Evolutionary conservation across 2,797 vertebrate genomes (phyloP), one percentile per base, ranked within the genome.

Genomic region (Cryptoprocta ferox): DNA sequence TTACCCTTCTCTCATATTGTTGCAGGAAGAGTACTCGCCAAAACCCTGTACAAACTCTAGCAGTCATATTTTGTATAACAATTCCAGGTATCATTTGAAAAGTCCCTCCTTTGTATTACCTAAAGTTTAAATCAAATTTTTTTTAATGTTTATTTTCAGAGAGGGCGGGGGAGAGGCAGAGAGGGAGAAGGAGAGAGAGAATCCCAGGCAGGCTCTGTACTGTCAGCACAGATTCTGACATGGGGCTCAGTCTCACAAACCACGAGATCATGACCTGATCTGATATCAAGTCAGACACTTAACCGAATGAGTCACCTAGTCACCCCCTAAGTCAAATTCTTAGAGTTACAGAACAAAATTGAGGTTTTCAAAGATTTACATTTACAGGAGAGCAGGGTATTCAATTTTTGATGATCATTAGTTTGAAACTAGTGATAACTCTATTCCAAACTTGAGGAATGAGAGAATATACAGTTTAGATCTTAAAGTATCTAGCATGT

Each of bases 121-220:
- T 76, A 26, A 84, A 94, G 48, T 75, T 96, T 93, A 94, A 87
- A 84, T 92, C 37, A 94, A 94, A 71, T 78, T 94, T 48, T 93
- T 42, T 59, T 59, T 21, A 59, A 59, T 59, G 21, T 59, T 59
- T 59, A 10, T 59, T 59, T 59, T 59, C 21, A 59, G 56, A 59
- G 56, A 59, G 56, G 21, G 56, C 21, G 8, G 18, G 53, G 56
- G 56, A 59, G 56, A 2, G 56, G 21, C 7, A 24, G 21, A 59
- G 56, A 59, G 21, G 24, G 7, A 59, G 56, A 59, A 59, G 56
- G 56, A 59, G 56, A 59, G 56, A 21, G 56, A 59, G 56, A 59
- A 59, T 59, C 21, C 56, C 21, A 59, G 19, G 56, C 56, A 24
- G 56, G 56, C 56, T 59, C 56, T 59, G 56, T 0, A 0, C 21